Conservation (phyloP, 2,888 invertebrate species). For the Alentia gelatinosa region DNA sequence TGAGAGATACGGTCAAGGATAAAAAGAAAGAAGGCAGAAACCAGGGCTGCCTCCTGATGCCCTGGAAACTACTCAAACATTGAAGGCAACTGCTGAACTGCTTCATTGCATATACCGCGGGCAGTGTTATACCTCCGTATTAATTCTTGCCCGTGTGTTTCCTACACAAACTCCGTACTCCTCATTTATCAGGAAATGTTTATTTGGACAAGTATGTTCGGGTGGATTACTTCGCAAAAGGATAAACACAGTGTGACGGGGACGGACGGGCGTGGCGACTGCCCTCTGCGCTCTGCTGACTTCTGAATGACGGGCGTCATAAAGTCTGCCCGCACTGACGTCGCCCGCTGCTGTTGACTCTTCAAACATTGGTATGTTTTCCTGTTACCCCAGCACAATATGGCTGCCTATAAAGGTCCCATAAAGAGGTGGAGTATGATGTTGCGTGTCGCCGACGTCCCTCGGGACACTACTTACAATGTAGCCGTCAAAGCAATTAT, state of each 20-base stretch:
- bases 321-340: not conserved
- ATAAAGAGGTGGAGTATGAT: not conserved
- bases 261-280: not conserved
- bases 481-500: conserved; percentile 17
- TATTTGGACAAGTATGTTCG: not conserved
- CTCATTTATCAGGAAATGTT: not conserved
- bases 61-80: no score
- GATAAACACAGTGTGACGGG: not conserved
- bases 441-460: not conserved
- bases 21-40: no score
- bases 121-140: not conserved
- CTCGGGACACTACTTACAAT: not conserved
- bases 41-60: no score
- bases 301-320: not conserved
- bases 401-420: not conserved
- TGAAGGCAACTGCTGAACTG: no score
- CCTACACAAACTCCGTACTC: not conserved
- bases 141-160: not conserved
- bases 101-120: not conserved
- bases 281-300: not conserved
- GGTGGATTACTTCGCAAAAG: not conserved
- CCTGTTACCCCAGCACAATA: not conserved
- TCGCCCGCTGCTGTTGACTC: not conserved
- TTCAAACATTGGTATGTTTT: not conserved
- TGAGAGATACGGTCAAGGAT: no score